Percentiles rank a stretch among this genome's conserved stretches.
Conservation (phyloP, 2,797 vertebrate genomes). For the Chelonia mydas region DNA sequence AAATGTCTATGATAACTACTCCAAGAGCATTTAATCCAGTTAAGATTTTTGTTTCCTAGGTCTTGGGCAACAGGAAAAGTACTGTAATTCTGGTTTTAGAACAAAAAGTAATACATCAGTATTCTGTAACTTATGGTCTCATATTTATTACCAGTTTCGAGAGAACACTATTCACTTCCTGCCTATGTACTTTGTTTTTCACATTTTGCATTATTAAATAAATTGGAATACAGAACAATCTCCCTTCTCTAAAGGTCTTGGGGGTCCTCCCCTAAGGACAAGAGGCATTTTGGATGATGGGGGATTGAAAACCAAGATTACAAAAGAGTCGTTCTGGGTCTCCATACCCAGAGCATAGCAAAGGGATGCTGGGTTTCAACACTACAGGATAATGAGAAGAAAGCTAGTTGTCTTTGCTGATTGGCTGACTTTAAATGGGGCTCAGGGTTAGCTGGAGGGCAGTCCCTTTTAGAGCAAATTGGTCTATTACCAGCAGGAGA, state of each 20-base stretch:
- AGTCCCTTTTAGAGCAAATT: rapidly evolving
- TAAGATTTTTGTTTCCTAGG: background rate
- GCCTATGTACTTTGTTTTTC: background rate
- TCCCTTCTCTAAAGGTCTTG: background rate
- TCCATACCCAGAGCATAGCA: background rate
- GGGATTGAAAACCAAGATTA: background rate
- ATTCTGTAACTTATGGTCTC: background rate
- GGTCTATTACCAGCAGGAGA: too few species aligned
- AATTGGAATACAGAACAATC: background rate
- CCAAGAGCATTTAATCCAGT: background rate
- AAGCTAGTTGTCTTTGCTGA: background rate
- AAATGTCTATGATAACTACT: background rate
- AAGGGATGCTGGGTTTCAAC: background rate
- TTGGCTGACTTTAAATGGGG: background rate
- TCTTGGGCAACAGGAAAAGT: background rate
- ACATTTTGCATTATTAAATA: background rate
- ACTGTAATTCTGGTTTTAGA: background rate
- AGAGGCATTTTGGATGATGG: background rate
- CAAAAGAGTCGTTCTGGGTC: background rate
- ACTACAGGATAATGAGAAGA: background rate
- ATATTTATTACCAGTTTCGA: background rate
- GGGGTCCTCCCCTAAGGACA: background rate
- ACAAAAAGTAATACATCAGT: background rate
- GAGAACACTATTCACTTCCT: background rate
- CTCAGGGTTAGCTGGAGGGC: background rate